Evolutionary conservation across 2,888 invertebrate species (phyloP).

Genomic region (Phalera bucephala): DNA sequence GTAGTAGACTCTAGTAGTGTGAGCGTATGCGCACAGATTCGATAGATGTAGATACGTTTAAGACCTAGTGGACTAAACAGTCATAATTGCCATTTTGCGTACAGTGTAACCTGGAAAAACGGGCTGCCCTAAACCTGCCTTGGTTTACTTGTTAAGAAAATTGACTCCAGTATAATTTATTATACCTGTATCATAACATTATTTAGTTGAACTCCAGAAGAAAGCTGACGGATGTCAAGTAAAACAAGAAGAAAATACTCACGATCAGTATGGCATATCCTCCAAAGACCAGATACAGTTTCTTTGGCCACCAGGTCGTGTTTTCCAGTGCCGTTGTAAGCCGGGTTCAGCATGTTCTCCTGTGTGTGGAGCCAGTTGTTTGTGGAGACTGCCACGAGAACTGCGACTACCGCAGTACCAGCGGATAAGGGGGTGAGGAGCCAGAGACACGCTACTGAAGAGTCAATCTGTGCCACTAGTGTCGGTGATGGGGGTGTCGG

Average conservation of each 20-base stretch:
- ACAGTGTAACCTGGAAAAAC: too few species aligned
- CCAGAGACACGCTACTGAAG: constrained; percentile 85
- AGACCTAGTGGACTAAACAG: too few species aligned
- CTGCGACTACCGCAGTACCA: constrained; percentile 87
- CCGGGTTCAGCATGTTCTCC: constrained; percentile 91
- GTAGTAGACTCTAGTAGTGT: too few species aligned
- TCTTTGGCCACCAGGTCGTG: constrained; percentile 87
- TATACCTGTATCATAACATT: too few species aligned
- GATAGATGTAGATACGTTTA: too few species aligned
- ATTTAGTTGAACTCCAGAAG: too few species aligned
- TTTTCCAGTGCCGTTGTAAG: constrained; percentile 90
- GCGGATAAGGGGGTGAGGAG: constrained; percentile 86
- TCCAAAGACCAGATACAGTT: constrained; percentile 92
- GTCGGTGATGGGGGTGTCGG: constrained; percentile 75
- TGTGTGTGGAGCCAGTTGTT: constrained; percentile 94
- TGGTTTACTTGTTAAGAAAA: too few species aligned
- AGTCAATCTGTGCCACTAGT: constrained; percentile 78
- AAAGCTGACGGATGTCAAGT: too few species aligned
- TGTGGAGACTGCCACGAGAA: constrained; percentile 88
- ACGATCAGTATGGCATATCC: constrained; percentile 91
- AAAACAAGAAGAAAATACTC: constrained; percentile 82
- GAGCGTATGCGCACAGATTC: too few species aligned
- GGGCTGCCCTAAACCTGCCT: too few species aligned
- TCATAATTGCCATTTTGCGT: too few species aligned
- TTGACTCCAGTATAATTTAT: too few species aligned